Evolutionary conservation across 2,888 invertebrate genomes (phyloP), one percentile per base, ranked within the genome.

Genomic region (Philhelius pedissequus): DNA sequence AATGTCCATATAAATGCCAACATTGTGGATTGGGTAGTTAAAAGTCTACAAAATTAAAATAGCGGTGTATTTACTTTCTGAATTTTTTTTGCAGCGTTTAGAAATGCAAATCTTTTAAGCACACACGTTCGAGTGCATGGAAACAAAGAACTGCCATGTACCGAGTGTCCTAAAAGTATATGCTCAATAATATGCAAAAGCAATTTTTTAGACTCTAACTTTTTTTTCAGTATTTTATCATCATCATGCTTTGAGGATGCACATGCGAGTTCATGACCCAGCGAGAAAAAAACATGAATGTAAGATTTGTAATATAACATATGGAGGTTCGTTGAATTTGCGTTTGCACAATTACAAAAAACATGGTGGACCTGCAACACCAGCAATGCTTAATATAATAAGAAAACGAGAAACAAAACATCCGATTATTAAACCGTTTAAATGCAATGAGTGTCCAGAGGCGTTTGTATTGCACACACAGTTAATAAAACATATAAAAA

Each of bases 381-480:
- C 30, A 3, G 11, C 83, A 11, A 38, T 83, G 8, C n/a, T 78
- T 0, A 79, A 78, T 2, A 58, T 83, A 18, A 5, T 83, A 9
- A 40, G 4, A n/a, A 78, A 70, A 58, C 69, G 64, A 2, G 8
- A 52, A 27, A 30, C 5, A n/a, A 78, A 58, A 5, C 38, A 15
- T 0, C 8, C 50, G 5, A 9, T 56, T 1, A 74, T 83, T 7
- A 78, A 79, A 58, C 83, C 83, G 4, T 74, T 66, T 64, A 83
- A 78, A 58, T 83, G 83, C 13, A 0, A 2, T 2, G 35, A 45
- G 20, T 83, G 83, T 2, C 8, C 64, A 0, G 15, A 70, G 2
- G 11, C 69, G 1, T 83, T 69, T 66, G 78, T 79, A 2, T 18
- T 79, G 45, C 74, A 78, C 11, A 50, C 50, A 7, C 74, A 83